Conservation (phyloP, 2,113 vertebrate species). For the Megalops atlanticus region DNA sequence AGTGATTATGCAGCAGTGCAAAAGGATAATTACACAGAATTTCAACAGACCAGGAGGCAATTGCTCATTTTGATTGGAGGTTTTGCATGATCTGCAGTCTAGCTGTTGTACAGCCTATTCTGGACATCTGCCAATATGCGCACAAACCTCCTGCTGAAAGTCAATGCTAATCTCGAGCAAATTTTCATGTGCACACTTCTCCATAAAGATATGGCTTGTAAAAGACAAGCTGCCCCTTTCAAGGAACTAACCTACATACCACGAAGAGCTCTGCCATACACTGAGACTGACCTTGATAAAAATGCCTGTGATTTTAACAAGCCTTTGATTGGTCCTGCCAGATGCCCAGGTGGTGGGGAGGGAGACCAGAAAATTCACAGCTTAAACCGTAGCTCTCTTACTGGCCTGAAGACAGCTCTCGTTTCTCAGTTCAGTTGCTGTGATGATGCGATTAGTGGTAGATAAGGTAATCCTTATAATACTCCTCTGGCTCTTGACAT, state of each 20-base stretch:
- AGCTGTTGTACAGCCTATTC: too few species aligned
- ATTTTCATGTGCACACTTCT: neutral
- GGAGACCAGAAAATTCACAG: conserved; percentile 21
- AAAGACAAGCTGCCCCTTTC: conserved; percentile 4
- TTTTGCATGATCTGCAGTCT: too few species aligned
- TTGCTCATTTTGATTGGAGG: too few species aligned
- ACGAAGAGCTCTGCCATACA: neutral
- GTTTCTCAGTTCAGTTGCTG: conserved; percentile 47
- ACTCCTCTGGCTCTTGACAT: conserved; percentile 58
- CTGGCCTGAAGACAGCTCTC: conserved; percentile 27
- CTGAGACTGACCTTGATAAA: conserved; percentile 43
- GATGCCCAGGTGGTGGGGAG: neutral
- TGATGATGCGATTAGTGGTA: conserved; percentile 48
- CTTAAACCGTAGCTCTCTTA: conserved; percentile 39
- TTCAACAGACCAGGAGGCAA: too few species aligned
- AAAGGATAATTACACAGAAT: too few species aligned
- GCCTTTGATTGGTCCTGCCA: neutral
- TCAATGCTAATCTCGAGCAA: neutral
- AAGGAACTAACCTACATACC: conserved; percentile 31
- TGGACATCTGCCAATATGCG: neutral
- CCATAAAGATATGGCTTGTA: neutral
- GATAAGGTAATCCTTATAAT: conserved; percentile 59
- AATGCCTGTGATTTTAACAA: conserved; percentile 4
- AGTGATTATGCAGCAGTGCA: too few species aligned
- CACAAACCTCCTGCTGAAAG: neutral